Percentiles rank a stretch among this genome's conserved stretches.
phyloP scores from a whole-genome alignment of 2,797 vertebrate species.

The Macropus fuliginosus region DNA sequence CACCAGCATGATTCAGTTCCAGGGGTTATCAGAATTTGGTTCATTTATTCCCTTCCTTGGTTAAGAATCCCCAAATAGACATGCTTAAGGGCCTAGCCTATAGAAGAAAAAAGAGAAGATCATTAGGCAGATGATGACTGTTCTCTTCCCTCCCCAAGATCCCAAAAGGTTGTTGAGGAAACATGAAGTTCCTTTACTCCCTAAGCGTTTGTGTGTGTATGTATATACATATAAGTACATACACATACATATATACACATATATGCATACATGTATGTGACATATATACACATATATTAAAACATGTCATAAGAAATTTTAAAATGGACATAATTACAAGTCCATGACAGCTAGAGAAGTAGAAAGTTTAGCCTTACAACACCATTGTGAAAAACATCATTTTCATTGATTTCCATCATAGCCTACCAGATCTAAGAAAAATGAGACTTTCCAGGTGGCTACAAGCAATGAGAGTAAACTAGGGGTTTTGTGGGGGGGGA shows the following conservation, averaged over 20 bases:
- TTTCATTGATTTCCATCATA: background rate
- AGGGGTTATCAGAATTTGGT: background rate
- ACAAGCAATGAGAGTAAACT: background rate
- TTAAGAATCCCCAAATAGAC: background rate
- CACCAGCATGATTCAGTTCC: background rate
- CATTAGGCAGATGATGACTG: background rate
- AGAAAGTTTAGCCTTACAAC: background rate
- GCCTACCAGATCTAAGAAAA: background rate
- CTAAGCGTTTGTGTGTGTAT: background rate
- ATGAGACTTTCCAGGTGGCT: background rate
- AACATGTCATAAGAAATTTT: background rate
- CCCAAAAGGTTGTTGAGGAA: constrained; percentile 3
- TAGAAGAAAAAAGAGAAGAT: background rate
- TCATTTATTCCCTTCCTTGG: background rate
- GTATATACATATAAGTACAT: no score
- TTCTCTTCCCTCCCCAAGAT: constrained; percentile 15
- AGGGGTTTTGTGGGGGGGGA: background rate
- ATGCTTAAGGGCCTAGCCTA: background rate
- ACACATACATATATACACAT: no score
- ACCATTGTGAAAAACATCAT: background rate
- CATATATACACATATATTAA: background rate
- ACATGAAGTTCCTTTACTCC: constrained; percentile 41
- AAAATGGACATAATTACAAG: background rate
- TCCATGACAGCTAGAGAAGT: background rate
- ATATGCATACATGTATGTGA: background rate